Percentiles rank a stretch among this genome's conserved stretches.
Evolutionary conservation across 2,113 vertebrate genomes (phyloP).

Genomic region (Aphyosemion australe): DNA sequence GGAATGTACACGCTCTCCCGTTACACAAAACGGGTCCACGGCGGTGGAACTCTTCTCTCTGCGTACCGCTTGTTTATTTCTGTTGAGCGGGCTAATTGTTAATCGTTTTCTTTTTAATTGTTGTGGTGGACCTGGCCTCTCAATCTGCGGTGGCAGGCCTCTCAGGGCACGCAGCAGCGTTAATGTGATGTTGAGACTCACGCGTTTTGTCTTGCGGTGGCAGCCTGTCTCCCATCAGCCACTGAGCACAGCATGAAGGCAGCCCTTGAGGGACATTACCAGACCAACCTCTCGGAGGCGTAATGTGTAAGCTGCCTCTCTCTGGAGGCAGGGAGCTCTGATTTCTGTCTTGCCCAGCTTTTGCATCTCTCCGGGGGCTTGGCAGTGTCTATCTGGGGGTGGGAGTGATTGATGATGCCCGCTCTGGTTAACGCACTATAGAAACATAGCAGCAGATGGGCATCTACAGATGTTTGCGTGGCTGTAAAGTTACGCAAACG

Average conservation of each 20-base stretch:
- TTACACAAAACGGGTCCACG: conserved; percentile 53
- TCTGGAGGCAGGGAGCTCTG: conserved; percentile 60
- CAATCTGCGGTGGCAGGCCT: conserved; percentile 61
- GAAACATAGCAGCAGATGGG: conserved; percentile 64
- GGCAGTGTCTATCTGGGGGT: conserved; percentile 71
- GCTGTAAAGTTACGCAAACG: conserved; percentile 27
- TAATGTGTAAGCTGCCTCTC: conserved; percentile 66
- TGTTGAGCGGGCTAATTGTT: conserved; percentile 64
- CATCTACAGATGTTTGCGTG: conserved; percentile 57
- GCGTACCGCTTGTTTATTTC: conserved; percentile 59
- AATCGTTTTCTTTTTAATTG: conserved; percentile 72
- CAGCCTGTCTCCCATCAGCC: conserved; percentile 50
- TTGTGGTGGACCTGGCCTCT: conserved; percentile 57
- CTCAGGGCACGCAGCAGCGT: conserved; percentile 52
- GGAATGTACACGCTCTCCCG: conserved; percentile 52
- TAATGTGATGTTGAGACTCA: conserved; percentile 70
- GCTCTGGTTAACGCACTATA: conserved; percentile 70
- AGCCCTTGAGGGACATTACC: conserved; percentile 69
- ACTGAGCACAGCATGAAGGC: conserved; percentile 68
- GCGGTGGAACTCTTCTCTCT: conserved; percentile 48
- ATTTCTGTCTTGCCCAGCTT: conserved; percentile 62
- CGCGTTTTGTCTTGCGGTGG: conserved; percentile 53
- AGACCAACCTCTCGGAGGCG: conserved; percentile 60
- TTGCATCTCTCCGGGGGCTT: conserved; percentile 63
- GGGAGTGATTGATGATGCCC: conserved; percentile 75